These are phyloP conservation scores for Drosophila tanythrix DNA, from an alignment of 2,888 invertebrate species.

Conservation along the genomic window DNA sequence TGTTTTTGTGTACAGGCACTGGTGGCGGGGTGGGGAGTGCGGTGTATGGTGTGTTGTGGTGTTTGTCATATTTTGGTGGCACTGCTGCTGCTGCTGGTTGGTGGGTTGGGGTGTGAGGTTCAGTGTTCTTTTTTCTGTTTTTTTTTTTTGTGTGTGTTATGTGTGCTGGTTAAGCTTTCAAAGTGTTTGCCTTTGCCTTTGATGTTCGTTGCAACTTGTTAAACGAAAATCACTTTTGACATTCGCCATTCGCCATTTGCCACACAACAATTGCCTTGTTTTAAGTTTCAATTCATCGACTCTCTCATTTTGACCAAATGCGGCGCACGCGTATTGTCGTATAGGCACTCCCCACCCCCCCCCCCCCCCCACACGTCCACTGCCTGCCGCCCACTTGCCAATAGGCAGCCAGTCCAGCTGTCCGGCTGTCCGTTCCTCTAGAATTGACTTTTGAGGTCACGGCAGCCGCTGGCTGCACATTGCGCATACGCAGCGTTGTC, in stretches of 20 bases:
- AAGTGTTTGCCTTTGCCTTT: constrained; percentile 65
- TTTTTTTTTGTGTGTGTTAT: constrained; percentile 5
- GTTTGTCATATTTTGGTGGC: constrained; percentile 10
- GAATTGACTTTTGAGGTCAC: constrained; percentile 49
- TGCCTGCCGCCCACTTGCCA: not conserved
- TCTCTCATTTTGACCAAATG: constrained; percentile 69
- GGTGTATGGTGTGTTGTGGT: not conserved
- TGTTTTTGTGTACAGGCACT: constrained; percentile 48
- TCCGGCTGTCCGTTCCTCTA: constrained; percentile 2
- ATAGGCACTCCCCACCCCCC: not conserved
- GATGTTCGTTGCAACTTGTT: constrained; percentile 59
- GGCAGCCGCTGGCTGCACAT: constrained; percentile 47
- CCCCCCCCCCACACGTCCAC: not conserved
- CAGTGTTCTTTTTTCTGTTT: not conserved
- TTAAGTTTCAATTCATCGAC: constrained; percentile 28
- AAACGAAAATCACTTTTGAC: constrained; percentile 76
- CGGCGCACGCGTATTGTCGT: constrained; percentile 52
- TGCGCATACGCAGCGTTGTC: constrained; percentile 71
- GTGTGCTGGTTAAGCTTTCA: constrained; percentile 53
- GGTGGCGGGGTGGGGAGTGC: not conserved
- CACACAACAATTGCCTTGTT: constrained; percentile 39
- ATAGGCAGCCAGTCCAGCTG: not conserved
- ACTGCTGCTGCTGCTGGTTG: not conserved
- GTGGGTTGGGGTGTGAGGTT: constrained; percentile 34
- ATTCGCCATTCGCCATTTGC: constrained; percentile 59